phyloP scores from a whole-genome alignment of 2,797 vertebrate species.

The Tapirus indicus region DNA sequence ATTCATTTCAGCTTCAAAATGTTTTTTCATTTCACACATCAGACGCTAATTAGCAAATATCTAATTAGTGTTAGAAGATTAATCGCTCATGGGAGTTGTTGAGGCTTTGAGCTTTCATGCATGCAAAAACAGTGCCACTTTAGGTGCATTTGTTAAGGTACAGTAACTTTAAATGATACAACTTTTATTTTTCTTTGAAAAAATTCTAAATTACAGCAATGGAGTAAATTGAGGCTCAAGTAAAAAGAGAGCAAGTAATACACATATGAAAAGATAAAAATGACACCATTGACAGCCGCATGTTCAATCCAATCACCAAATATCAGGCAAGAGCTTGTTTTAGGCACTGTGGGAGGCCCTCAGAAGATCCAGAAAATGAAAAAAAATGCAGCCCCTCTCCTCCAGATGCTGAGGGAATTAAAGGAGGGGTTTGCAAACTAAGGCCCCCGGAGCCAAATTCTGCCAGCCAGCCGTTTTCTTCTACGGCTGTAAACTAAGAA shows the following conservation, averaged over 20 bases:
- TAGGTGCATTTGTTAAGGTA: conserved; percentile 91
- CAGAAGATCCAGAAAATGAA: neutral
- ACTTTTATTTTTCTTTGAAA: conserved; percentile 88
- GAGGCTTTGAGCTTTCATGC: conserved; percentile 92
- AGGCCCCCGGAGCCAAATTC: neutral
- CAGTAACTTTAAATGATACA: conserved; percentile 90
- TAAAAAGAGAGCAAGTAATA: conserved; percentile 70
- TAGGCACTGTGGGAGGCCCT: neutral
- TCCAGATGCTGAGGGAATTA: neutral
- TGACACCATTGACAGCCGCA: neutral
- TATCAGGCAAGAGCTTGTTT: neutral
- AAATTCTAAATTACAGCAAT: conserved; percentile 79
- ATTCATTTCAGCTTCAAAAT: conserved; percentile 94
- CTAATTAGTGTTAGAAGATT: conserved; percentile 97
- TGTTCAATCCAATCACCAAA: neutral
- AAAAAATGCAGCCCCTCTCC: neutral
- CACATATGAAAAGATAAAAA: conserved; percentile 54
- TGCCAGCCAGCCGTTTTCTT: neutral
- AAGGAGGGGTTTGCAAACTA: neutral
- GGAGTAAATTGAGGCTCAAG: conserved; percentile 78
- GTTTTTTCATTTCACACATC: conserved; percentile 94
- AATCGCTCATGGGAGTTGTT: conserved; percentile 94
- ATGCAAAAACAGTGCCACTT: conserved; percentile 90
- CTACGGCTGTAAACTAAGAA: neutral
- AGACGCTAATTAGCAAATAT: conserved; percentile 96